Percentiles rank a stretch among this genome's conserved stretches.
phyloP scores from a whole-genome alignment of 2,797 vertebrate species.

The Aeoliscus strigatus region DNA sequence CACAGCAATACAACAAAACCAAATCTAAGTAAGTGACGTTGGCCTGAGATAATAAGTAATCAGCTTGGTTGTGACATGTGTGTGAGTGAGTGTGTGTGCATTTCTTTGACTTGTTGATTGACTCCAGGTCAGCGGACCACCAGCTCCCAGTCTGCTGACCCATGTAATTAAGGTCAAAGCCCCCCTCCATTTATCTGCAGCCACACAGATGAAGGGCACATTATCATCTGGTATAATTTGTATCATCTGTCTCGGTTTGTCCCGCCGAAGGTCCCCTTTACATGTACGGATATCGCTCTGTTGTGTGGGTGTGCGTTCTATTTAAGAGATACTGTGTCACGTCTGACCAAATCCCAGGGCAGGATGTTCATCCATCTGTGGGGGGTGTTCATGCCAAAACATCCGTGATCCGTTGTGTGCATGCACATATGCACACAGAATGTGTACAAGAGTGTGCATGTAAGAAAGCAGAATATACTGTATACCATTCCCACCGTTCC shows the following conservation, averaged over 20 bases:
- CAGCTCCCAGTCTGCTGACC: conserved; percentile 58
- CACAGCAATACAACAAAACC: too few species aligned
- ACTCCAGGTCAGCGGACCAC: conserved; percentile 43
- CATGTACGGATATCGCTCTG: not conserved
- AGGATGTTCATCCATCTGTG: conserved; percentile 48
- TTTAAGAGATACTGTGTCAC: conserved; percentile 32
- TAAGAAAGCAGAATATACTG: too few species aligned
- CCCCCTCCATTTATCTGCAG: conserved; percentile 31
- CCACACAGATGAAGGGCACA: conserved; percentile 49
- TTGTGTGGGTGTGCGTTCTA: conserved; percentile 6
- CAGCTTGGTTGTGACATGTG: too few species aligned
- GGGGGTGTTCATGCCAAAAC: conserved; percentile 48
- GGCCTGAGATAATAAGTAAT: too few species aligned
- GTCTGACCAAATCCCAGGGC: conserved; percentile 42
- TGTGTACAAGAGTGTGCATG: too few species aligned
- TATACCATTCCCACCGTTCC: too few species aligned
- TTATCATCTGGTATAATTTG: conserved; percentile 53
- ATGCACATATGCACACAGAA: conserved; percentile 36
- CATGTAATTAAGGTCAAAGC: conserved; percentile 65
- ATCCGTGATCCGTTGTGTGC: conserved; percentile 24
- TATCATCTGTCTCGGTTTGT: conserved; percentile 40
- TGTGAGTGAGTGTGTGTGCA: conserved; percentile 39
- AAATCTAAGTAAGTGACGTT: too few species aligned
- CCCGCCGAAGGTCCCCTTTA: not conserved
- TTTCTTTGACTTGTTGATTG: conserved; percentile 61